These are phyloP conservation scores for Bryconaethiops microstoma DNA, from an alignment of 2,797 vertebrate genomes.

Conservation along the genomic window DNA sequence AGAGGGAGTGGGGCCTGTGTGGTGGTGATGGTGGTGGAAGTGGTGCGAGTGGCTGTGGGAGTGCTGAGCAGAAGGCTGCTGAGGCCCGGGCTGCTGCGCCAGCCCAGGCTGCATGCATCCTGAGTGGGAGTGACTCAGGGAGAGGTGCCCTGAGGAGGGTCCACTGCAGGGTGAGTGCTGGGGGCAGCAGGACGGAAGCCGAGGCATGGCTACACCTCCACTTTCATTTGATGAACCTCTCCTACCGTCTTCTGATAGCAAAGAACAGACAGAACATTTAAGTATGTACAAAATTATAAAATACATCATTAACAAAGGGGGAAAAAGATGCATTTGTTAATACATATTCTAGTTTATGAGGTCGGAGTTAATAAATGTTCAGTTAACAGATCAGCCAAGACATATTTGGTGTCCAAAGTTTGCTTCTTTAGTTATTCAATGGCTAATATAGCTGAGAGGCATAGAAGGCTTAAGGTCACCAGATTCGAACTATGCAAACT, in stretches of 20 bases:
- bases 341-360: slow-evolving; percentile 8
- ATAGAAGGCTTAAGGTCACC: too few species aligned
- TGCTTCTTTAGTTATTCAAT: background rate
- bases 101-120: slow-evolving; percentile 89
- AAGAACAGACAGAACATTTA: slow-evolving; percentile 13
- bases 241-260: slow-evolving; percentile 83
- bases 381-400: background rate
- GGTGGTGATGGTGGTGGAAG: slow-evolving; percentile 86
- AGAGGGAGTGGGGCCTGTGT: slow-evolving; percentile 84
- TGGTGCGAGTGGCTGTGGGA: slow-evolving; percentile 70
- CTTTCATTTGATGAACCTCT: slow-evolving; percentile 81
- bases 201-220: slow-evolving; percentile 89
- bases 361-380: background rate
- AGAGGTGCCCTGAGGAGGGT: slow-evolving; percentile 86
- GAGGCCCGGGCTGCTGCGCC: slow-evolving; percentile 74
- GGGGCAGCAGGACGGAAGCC: slow-evolving; percentile 96
- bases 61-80: slow-evolving; percentile 76
- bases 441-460: too few species aligned
- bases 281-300: background rate
- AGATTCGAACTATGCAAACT: too few species aligned
- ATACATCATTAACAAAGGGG: background rate
- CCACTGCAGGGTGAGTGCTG: slow-evolving; percentile 96
- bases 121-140: slow-evolving; percentile 87
- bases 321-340: background rate
- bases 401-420: background rate